Evolutionary conservation across 2,888 invertebrate species (phyloP), one percentile per base, ranked within the genome.

Genomic region (Smittia sp.): DNA sequence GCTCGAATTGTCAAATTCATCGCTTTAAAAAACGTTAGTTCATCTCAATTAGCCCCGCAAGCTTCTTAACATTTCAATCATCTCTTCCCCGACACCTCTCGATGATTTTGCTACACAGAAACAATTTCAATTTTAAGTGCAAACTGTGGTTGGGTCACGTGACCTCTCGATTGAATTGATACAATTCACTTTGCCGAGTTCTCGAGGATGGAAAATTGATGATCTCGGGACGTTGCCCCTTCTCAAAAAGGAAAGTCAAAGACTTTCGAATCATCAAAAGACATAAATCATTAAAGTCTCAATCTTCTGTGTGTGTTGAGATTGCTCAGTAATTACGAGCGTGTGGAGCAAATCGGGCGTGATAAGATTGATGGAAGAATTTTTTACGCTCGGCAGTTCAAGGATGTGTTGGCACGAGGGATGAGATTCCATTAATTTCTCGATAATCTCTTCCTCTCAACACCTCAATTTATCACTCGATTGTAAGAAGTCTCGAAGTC

Each of bases 271-370:
- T 13, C 63, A 27, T 63, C 63, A 63, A 63, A 65, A 62, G 65
- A 65, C 46, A 73, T 73, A 73, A 73, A 54, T 73, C 73, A 73
- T 73, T 73, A 73, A 65, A 46, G 63, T 73, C 52, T 38, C 62
- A 73, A 62, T 70, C 38, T 58, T 38, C 58, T 18, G 58, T 58
- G 58, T n/a, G 27, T 72, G 62, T 39, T 62, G 32, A 22, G 72
- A 62, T 22, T 25, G n/a, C 39, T 68, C 38, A 22, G 38, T 72
- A 72, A 72, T 72, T 72, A 72, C 72, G 27, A 72, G 22, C 54
- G 72, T 72, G 27, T 72, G 72, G 72, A 72, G 72, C 65, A 73
- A 73, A 63, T 73, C 73, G 73, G 73, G 73, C 73, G 73, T 73
- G 73, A 73, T 73, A 73, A 73, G 73, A 73, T 73, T 73, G 73